These are phyloP conservation scores for Zaprionus davidi DNA, from an alignment of 1,140 invertebrate genomes.

Conservation along the genomic window DNA sequence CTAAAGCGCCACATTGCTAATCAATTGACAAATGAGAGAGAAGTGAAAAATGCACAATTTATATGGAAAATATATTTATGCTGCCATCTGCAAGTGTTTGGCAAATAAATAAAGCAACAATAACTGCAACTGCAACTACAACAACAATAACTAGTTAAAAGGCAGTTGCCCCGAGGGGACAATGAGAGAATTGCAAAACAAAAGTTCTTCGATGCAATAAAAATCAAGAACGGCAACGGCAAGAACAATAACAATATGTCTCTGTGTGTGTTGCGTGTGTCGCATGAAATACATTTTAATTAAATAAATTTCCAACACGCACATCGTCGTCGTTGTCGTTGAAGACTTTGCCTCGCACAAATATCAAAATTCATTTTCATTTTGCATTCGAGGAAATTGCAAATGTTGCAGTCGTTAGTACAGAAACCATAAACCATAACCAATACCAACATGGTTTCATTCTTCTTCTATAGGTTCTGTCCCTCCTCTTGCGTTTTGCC, in stretches of 20 bases:
- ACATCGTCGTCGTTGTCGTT: conserved; percentile 9
- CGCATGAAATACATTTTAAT: conserved; percentile 49
- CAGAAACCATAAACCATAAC: background rate
- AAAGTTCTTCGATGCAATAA: conserved; percentile 27
- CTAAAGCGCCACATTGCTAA: conserved; percentile 10
- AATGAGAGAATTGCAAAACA: conserved; percentile 28
- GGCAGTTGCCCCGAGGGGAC: conserved; percentile 19
- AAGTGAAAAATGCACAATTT: background rate
- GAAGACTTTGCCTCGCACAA: conserved; percentile 30
- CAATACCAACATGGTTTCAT: background rate
- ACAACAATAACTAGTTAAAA: conserved; percentile 4
- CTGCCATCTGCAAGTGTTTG: conserved; percentile 10
- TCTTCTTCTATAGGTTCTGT: too few species aligned
- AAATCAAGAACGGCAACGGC: conserved; percentile 28
- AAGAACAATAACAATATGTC: conserved; percentile 7
- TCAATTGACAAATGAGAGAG: conserved; percentile 7
- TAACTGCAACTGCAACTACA: background rate
- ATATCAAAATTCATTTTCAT: conserved; percentile 39
- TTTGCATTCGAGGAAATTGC: conserved; percentile 30
- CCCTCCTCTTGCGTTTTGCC: background rate
- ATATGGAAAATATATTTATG: background rate
- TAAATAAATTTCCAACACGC: conserved; percentile 45
- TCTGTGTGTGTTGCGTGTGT: conserved; percentile 14
- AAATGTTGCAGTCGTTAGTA: conserved; percentile 21
- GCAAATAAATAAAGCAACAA: conserved; percentile 16